These are phyloP conservation scores for Aplysina aerophoba DNA, from an alignment of 37 sponge, comb jelly and placozoan genomes.

Conservation along the genomic window DNA sequence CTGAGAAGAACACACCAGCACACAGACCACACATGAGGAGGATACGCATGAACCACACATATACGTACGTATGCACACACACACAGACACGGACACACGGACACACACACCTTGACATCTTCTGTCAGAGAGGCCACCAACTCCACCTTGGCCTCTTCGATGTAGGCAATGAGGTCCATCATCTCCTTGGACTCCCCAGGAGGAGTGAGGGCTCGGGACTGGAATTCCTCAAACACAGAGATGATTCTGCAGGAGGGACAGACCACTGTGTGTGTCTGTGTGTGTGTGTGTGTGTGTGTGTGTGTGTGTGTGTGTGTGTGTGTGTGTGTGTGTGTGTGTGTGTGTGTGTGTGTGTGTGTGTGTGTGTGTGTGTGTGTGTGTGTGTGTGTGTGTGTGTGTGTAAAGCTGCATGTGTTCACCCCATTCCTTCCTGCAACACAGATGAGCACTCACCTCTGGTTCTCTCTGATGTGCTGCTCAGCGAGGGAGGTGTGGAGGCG, in stretches of 20 bases:
- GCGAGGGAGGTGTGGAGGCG: conserved; percentile 63
- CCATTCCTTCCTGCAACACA: neutral
- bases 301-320: no score
- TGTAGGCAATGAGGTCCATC: conserved; percentile 85
- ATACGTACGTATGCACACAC: neutral
- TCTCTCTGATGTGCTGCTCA: conserved; percentile 64
- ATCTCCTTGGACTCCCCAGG: conserved; percentile 92
- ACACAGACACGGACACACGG: neutral
- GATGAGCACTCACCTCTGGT: conserved; percentile 57
- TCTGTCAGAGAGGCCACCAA: conserved; percentile 60
- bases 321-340: no score
- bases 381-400: neutral
- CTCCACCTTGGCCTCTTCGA: conserved; percentile 65
- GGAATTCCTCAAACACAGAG: conserved; percentile 83
- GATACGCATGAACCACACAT: neutral
- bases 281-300: no score
- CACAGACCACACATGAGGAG: neutral
- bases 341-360: neutral
- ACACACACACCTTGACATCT: conserved; percentile 41
- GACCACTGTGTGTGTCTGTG: no score
- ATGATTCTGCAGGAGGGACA: conserved; percentile 65
- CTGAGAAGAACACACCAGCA: conserved; percentile 27
- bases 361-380: neutral
- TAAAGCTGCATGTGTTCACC: neutral
- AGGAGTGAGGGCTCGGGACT: conserved; percentile 63